Evolutionary conservation across 2,888 invertebrate genomes (phyloP).

Genomic region (Tipula unca): DNA sequence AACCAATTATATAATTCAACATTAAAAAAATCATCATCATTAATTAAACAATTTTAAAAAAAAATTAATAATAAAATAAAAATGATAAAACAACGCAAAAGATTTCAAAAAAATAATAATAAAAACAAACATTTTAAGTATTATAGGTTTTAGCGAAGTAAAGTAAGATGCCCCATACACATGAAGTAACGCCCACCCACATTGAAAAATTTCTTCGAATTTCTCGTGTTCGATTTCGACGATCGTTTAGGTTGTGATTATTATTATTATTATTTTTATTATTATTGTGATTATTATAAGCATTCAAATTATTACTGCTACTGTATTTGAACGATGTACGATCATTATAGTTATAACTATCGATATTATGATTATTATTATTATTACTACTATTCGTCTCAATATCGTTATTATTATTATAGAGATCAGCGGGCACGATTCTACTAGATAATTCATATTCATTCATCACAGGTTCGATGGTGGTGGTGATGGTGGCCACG

Average conservation of each 20-base stretch:
- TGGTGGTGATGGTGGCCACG: neutral
- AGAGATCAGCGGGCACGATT: neutral
- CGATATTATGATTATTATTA: neutral
- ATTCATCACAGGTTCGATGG: neutral
- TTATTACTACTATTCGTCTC: neutral
- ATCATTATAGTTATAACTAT: neutral
- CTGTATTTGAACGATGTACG: neutral
- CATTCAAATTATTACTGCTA: neutral
- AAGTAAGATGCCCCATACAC: conserved; percentile 76
- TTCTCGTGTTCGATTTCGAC: conserved; percentile 19
- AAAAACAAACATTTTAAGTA: conserved; percentile 15
- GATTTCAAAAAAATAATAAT: neutral
- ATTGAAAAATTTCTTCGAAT: conserved; percentile 53
- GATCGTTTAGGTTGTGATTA: conserved; percentile 19
- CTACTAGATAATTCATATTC: neutral
- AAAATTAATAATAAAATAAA: conserved; percentile 14
- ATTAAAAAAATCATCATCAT: neutral
- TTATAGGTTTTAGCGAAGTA: conserved; percentile 43
- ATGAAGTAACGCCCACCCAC: conserved; percentile 82
- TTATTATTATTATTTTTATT: conserved; percentile 18
- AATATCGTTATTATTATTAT: neutral
- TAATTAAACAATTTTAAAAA: neutral
- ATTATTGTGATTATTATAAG: neutral
- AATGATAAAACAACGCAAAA: conserved; percentile 15
- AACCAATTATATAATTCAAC: conserved; percentile 4